Conservation (phyloP, 2,888 invertebrate genomes). For the Platycheirus rosarum region DNA sequence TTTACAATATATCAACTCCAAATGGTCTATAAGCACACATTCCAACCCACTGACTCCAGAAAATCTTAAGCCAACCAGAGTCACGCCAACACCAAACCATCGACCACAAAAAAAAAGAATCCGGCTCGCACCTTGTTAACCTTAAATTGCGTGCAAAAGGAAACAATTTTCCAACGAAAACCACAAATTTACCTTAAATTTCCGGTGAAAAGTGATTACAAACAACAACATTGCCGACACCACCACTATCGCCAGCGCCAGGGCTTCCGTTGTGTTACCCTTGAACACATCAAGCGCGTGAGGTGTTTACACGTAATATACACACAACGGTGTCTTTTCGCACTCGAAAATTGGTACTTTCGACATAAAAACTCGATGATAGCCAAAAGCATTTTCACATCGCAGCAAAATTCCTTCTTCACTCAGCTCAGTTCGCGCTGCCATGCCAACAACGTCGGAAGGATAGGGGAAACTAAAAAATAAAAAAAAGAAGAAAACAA, state of each 20-base stretch:
- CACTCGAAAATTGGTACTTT: conserved; percentile 54
- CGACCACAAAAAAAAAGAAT: conserved; percentile 8
- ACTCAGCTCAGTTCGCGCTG: neutral
- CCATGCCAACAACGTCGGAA: neutral
- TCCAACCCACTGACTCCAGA: neutral
- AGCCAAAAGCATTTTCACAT: conserved; percentile 59
- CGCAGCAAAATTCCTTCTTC: conserved; percentile 11
- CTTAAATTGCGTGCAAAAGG: too few relatives aligned
- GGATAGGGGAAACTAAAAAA: conserved; percentile 17
- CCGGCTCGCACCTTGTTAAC: conserved; percentile 39
- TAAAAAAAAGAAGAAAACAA: too few relatives aligned
- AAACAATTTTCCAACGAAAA: conserved; percentile 70
- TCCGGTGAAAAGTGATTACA: conserved; percentile 73
- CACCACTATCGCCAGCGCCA: too few relatives aligned
- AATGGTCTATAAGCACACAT: conserved; percentile 7
- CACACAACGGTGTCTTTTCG: conserved; percentile 23
- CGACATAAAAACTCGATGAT: conserved; percentile 58
- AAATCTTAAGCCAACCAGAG: conserved; percentile 1
- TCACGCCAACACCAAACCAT: conserved; percentile 14
- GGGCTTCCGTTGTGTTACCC: conserved; percentile 13
- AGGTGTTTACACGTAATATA: conserved; percentile 48
- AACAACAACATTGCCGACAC: conserved; percentile 60
- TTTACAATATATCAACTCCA: conserved; percentile 32
- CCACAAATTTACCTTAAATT: conserved; percentile 72
- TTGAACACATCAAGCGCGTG: conserved; percentile 22